Evolutionary conservation across 92 coral and sea anemone genomes (phyloP).

Genomic region (Heliopora coerulea): DNA sequence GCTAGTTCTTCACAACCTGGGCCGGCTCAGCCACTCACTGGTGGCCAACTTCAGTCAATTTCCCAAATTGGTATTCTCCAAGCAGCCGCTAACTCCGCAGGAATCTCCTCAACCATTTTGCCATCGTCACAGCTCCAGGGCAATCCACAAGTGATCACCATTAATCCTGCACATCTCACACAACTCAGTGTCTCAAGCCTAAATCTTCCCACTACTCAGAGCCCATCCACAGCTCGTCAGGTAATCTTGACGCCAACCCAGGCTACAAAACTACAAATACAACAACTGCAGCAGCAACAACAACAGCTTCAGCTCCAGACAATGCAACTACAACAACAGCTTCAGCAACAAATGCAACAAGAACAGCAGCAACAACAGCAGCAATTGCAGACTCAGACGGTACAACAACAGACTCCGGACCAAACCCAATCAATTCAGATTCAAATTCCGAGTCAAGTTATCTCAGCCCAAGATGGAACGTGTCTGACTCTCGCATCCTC

Average conservation of each 20-base stretch:
- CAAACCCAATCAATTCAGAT: slow-evolving; percentile 56
- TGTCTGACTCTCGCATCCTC: slow-evolving; percentile 23
- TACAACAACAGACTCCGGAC: slow-evolving; percentile 37
- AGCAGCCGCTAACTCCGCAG: slow-evolving; percentile 87
- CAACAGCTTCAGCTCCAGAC: slow-evolving; percentile 89
- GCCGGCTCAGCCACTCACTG: slow-evolving; percentile 79
- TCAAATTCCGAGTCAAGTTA: slow-evolving; percentile 34
- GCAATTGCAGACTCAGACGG: slow-evolving; percentile 49
- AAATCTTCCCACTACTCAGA: slow-evolving; percentile 60
- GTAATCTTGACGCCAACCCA: slow-evolving; percentile 55
- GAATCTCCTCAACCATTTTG: slow-evolving; percentile 81
- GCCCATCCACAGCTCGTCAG: slow-evolving; percentile 15
- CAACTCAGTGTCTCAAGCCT: slow-evolving; percentile 66
- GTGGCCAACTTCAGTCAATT: slow-evolving; percentile 75
- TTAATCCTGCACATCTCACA: slow-evolving; percentile 14
- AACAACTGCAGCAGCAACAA: slow-evolving; percentile 69
- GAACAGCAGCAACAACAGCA: slow-evolving; percentile 84
- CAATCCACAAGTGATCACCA: slow-evolving; percentile 52
- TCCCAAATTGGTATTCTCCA: slow-evolving; percentile 89
- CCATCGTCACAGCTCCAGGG: slow-evolving; percentile 67
- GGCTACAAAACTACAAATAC: slow-evolving; percentile 60
- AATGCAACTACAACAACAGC: slow-evolving; percentile 90
- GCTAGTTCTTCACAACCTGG: slow-evolving; percentile 57
- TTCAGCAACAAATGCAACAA: slow-evolving; percentile 80
- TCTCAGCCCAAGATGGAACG: slow-evolving; percentile 10